A percentile compares a stretch with the other conserved stretches of the same genome.
Evolutionary conservation across 1,140 invertebrate genomes (phyloP).

Genomic region (Notospermus geniculatus): DNA sequence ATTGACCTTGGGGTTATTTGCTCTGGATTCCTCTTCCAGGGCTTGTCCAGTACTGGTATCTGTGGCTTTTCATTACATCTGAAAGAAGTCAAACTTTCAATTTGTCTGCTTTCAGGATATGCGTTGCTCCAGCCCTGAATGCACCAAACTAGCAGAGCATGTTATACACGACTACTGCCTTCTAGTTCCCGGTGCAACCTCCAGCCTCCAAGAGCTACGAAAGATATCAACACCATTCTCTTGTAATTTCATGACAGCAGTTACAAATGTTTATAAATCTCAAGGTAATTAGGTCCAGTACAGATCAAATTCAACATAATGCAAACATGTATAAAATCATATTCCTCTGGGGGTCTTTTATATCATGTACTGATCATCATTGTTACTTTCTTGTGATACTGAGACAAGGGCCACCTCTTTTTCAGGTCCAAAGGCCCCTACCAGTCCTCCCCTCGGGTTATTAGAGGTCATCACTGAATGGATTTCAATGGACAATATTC

Average conservation of each 20-base stretch:
- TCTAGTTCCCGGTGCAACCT: neutral
- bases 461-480: slow-evolving; percentile 1
- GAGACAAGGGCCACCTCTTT: neutral
- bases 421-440: neutral
- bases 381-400: neutral
- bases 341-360: neutral
- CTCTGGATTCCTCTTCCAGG: no score
- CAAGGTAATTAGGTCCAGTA: neutral
- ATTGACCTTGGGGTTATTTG: no score
- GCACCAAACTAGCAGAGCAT: neutral
- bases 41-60: no score
- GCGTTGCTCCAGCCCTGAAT: neutral
- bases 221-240: neutral
- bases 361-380: neutral
- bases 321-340: no score
- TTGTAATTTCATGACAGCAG: neutral
- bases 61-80: no score
- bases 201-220: neutral
- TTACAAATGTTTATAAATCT: neutral
- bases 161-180: slow-evolving; percentile 1
- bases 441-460: neutral
- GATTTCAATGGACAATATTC: neutral
- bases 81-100: neutral
- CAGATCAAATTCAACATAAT: no score
- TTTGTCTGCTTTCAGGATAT: slow-evolving; percentile 1